Conservation (phyloP, 2,888 invertebrate species). For the Spodoptera littoralis region DNA sequence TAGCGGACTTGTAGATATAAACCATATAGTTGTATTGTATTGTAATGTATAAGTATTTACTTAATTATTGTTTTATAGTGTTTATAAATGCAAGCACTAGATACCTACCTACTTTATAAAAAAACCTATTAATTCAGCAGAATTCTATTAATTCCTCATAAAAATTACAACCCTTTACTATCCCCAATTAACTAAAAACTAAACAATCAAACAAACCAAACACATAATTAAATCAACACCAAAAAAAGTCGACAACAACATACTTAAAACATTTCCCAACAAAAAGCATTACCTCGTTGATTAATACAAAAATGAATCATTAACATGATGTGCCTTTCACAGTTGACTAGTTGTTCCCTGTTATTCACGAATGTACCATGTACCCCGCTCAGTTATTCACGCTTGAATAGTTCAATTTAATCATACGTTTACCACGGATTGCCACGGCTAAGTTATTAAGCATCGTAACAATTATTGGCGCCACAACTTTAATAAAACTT, state of each 20-base stretch:
- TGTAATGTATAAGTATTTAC: too few relatives aligned
- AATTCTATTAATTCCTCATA: too few relatives aligned
- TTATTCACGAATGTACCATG: background rate
- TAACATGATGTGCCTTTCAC: constrained; percentile 36
- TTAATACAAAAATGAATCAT: constrained; percentile 44
- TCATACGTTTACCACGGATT: constrained; percentile 64
- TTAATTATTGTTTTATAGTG: too few relatives aligned
- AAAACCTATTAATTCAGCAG: too few relatives aligned
- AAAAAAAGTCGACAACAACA: background rate
- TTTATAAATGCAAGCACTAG: too few relatives aligned
- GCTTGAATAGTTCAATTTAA: constrained; percentile 52
- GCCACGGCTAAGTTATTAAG: constrained; percentile 65
- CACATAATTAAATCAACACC: background rate
- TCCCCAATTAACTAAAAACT: too few relatives aligned
- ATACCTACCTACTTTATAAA: too few relatives aligned
- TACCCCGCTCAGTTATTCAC: constrained; percentile 5
- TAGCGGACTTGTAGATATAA: too few relatives aligned
- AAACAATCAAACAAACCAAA: too few relatives aligned
- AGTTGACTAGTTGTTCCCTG: constrained; percentile 29
- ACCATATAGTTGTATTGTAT: too few relatives aligned
- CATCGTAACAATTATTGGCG: constrained; percentile 75
- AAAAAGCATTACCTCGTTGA: constrained; percentile 31
- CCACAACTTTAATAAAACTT: constrained; percentile 64
- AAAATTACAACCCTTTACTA: too few relatives aligned
- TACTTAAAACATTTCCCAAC: constrained; percentile 7